phyloP scores from a whole-genome alignment of 2,797 vertebrate genomes.

The Australoheros facetus region DNA sequence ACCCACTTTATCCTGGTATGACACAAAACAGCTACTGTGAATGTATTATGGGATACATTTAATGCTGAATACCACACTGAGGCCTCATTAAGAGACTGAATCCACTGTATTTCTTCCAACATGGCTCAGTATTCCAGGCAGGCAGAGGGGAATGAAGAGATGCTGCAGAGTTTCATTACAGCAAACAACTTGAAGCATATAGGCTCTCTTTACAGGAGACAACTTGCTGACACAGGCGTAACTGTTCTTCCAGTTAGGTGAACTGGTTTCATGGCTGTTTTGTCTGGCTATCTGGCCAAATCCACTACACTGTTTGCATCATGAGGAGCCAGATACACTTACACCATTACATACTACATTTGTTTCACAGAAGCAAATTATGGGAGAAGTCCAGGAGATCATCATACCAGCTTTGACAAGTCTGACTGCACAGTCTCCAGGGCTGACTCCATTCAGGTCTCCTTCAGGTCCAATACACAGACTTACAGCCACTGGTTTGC shows the following conservation, averaged over 20 bases:
- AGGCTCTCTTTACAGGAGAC: neutral
- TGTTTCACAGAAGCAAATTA: too few species aligned
- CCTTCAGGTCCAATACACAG: slow-evolving; percentile 95
- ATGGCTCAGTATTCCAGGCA: neutral
- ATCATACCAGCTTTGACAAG: slow-evolving; percentile 90
- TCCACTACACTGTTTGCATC: too few species aligned
- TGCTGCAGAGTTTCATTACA: neutral
- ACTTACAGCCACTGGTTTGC: slow-evolving; percentile 88
- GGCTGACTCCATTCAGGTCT: slow-evolving; percentile 87
- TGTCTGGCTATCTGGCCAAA: too few species aligned
- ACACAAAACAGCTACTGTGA: neutral
- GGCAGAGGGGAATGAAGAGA: neutral
- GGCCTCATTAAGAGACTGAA: neutral
- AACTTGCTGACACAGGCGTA: too few species aligned
- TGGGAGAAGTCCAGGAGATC: neutral
- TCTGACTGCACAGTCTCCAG: slow-evolving; percentile 89
- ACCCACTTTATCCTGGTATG: neutral
- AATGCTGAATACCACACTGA: neutral
- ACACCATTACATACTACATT: too few species aligned
- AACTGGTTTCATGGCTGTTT: too few species aligned
- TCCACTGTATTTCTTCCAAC: neutral
- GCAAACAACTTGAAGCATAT: neutral
- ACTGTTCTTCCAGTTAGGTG: too few species aligned
- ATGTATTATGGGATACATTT: neutral
- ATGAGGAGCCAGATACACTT: too few species aligned